Conservation (phyloP, 2,888 invertebrate species). For the Mesorhabditis spiculigera region DNA sequence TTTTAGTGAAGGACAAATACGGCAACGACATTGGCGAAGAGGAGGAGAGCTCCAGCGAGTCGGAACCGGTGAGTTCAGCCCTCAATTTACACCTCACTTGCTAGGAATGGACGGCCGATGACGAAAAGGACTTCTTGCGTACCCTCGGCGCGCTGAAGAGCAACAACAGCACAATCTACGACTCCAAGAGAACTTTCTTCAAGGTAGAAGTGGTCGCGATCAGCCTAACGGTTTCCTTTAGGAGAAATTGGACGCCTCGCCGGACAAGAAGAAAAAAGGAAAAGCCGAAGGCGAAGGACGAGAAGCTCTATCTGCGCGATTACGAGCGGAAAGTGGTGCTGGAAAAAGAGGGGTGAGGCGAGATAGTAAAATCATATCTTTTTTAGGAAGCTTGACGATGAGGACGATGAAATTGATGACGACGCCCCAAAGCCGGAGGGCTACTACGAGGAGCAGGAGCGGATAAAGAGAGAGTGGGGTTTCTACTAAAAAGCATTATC, state of each 20-base stretch:
- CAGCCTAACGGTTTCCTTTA: conserved; percentile 17
- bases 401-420: conserved; percentile 44
- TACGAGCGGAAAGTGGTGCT: conserved; percentile 75
- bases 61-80: conserved; percentile 50
- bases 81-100: background rate
- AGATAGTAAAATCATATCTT: conserved; percentile 7
- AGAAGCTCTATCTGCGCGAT: conserved; percentile 73
- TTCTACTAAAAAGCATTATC: background rate
- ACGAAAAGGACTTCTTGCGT: conserved; percentile 82
- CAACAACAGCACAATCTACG: conserved; percentile 84
- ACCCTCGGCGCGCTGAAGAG: conserved; percentile 80
- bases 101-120: conserved; percentile 68
- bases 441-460: conserved; percentile 65
- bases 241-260: conserved; percentile 9
- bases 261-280: conserved; percentile 16
- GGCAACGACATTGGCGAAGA: conserved; percentile 59
- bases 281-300: conserved; percentile 61
- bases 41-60: conserved; percentile 62
- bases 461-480: conserved; percentile 67
- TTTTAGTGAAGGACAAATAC: conserved; percentile 45
- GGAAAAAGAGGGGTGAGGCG: conserved; percentile 68
- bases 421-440: conserved; percentile 20
- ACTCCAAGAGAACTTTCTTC: conserved; percentile 65
- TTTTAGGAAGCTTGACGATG: conserved; percentile 32
- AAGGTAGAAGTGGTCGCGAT: conserved; percentile 13